Evolutionary conservation across 1,140 invertebrate species (phyloP).

Genomic region (Drosophila subobscura): DNA sequence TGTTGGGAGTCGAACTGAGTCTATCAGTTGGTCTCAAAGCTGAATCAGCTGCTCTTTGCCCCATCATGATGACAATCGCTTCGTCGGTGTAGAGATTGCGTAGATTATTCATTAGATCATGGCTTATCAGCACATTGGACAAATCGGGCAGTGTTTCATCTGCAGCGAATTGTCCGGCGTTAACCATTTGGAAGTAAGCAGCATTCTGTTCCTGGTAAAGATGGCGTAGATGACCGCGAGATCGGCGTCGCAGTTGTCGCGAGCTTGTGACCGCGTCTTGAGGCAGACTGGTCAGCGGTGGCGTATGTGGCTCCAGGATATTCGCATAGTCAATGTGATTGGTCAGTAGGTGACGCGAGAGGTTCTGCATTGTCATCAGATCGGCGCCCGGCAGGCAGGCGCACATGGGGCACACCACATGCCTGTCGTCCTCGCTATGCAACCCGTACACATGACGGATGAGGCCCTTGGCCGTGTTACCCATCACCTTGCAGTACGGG

Average conservation of each 20-base stretch:
- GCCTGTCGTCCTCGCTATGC: constrained; percentile 44
- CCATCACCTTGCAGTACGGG: constrained; percentile 53
- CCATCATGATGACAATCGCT: too few relatives aligned
- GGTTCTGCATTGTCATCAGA: constrained; percentile 52
- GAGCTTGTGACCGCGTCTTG: constrained; percentile 4
- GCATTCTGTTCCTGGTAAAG: constrained; percentile 6
- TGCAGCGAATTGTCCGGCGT: too few relatives aligned
- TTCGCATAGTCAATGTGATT: constrained; percentile 69
- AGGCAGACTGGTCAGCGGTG: constrained; percentile 37
- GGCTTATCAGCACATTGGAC: too few relatives aligned
- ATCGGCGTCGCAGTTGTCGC: constrained; percentile 25
- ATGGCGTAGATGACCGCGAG: not conserved
- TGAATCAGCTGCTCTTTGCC: too few relatives aligned
- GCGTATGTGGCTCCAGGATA: constrained; percentile 51
- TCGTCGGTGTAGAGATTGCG: too few relatives aligned
- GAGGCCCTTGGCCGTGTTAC: constrained; percentile 52
- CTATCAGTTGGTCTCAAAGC: too few relatives aligned
- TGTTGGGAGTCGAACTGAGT: not conserved
- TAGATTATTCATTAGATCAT: too few relatives aligned
- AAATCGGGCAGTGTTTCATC: too few relatives aligned
- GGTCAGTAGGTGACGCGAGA: constrained; percentile 53
- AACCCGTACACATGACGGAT: constrained; percentile 54
- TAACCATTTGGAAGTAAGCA: too few relatives aligned
- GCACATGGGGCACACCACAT: constrained; percentile 69
- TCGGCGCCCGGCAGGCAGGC: constrained; percentile 37